phyloP scores from a whole-genome alignment of 1,140 invertebrate genomes.

The Pseudomyrmex sp. region DNA sequence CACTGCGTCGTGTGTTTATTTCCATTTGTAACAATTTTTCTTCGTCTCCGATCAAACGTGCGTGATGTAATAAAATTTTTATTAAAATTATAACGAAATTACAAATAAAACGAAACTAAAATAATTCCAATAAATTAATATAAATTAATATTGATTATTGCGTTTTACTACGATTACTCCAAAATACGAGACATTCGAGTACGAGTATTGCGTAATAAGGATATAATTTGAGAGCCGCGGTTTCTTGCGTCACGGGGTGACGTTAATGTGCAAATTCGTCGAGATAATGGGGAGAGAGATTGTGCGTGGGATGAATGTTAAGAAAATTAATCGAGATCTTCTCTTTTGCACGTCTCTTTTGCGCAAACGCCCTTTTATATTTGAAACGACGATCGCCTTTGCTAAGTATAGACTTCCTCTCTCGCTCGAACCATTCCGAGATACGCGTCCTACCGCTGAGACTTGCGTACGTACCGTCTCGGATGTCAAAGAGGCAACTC shows the following conservation, averaged over 20 bases:
- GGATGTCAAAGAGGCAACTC: conserved; percentile 69
- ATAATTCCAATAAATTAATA: too few species aligned
- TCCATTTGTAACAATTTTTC: neutral
- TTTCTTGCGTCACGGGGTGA: neutral
- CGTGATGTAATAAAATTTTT: too few species aligned
- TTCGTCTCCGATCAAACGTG: neutral
- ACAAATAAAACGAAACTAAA: too few species aligned
- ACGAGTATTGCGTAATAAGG: conserved; percentile 16
- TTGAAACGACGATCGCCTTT: conserved; percentile 72
- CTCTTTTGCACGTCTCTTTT: conserved; percentile 4
- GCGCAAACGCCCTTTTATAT: conserved; percentile 69
- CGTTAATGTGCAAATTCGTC: neutral
- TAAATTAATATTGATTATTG: too few species aligned
- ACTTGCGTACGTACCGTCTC: conserved; percentile 65
- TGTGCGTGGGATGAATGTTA: neutral
- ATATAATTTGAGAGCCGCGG: conserved; percentile 6
- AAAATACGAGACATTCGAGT: neutral
- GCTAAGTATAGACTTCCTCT: conserved; percentile 79
- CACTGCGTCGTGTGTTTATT: too few species aligned
- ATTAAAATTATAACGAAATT: too few species aligned
- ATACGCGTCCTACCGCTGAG: conserved; percentile 63
- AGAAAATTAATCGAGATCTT: neutral
- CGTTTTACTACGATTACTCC: neutral
- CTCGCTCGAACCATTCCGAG: conserved; percentile 77
- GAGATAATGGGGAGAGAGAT: too few species aligned